These are phyloP conservation scores for Paedocypris sp. DNA, from an alignment of 2,113 vertebrate genomes.

Conservation along the genomic window DNA sequence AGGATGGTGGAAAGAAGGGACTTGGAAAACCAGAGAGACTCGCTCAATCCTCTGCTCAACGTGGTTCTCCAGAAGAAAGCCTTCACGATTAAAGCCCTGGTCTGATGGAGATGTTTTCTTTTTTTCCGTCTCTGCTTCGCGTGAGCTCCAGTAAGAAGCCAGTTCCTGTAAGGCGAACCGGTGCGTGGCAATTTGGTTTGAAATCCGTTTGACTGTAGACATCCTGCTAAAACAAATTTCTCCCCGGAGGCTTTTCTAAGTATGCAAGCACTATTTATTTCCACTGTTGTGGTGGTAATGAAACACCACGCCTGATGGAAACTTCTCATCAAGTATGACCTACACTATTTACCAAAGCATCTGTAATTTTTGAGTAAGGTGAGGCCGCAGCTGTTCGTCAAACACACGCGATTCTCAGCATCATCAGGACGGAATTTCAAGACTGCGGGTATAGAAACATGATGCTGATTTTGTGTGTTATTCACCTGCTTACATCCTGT, in stretches of 20 bases:
- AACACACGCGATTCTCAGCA: not conserved
- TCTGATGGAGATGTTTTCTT: no score
- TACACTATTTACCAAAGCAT: conserved; percentile 16
- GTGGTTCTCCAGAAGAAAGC: no score
- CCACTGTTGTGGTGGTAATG: conserved; percentile 22
- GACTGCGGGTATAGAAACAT: not conserved
- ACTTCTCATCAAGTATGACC: conserved; percentile 18
- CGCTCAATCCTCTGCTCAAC: no score
- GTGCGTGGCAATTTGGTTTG: not conserved
- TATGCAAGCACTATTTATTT: conserved; percentile 20
- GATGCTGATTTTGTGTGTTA: no score
- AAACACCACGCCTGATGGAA: conserved; percentile 16
- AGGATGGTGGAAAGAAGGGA: conserved; percentile 74
- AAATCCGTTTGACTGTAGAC: not conserved
- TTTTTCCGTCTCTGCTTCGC: no score
- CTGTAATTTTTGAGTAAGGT: conserved; percentile 10
- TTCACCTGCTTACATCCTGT: no score
- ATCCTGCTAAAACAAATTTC: conserved; percentile 1
- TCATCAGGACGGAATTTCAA: not conserved
- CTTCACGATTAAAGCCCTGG: no score
- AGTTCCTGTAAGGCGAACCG: not conserved
- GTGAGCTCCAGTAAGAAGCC: no score
- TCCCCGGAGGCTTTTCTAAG: not conserved
- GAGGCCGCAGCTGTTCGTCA: conserved; percentile 15
- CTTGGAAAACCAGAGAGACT: no score